phyloP scores from a whole-genome alignment of 2,113 vertebrate genomes.

The Eidolon helvum region DNA sequence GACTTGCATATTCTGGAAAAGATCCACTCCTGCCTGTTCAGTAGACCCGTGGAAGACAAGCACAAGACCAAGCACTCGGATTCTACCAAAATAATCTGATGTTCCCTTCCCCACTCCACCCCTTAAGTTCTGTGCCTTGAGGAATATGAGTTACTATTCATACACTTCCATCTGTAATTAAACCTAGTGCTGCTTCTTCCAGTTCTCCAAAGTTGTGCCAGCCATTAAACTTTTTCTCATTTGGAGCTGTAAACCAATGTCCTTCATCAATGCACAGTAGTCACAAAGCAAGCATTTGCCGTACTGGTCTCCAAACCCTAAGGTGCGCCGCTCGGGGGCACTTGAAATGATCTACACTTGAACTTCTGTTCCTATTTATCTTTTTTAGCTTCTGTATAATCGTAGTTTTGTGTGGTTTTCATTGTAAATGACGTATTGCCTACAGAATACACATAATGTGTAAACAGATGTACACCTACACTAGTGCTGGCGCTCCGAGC shows the following conservation, averaged over 20 bases:
- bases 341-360: neutral
- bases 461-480: neutral
- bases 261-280: too few relatives aligned
- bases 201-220: neutral
- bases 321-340: accelerated
- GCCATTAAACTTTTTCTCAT: neutral
- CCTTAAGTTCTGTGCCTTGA: neutral
- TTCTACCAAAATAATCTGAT: neutral
- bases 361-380: neutral
- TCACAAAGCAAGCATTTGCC: neutral
- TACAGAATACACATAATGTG: neutral
- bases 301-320: neutral
- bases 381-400: neutral
- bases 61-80: too few relatives aligned
- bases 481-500: neutral
- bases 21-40: accelerated
- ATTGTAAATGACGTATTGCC: neutral
- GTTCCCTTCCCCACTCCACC: neutral
- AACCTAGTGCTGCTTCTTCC: neutral
- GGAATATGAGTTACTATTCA: neutral
- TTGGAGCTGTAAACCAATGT: neutral
- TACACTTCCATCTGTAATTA: neutral
- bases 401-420: neutral
- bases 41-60: neutral
- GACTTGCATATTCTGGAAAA: neutral